Conservation (phyloP, 2,113 vertebrate species). For the Salvelinus namaycush region DNA sequence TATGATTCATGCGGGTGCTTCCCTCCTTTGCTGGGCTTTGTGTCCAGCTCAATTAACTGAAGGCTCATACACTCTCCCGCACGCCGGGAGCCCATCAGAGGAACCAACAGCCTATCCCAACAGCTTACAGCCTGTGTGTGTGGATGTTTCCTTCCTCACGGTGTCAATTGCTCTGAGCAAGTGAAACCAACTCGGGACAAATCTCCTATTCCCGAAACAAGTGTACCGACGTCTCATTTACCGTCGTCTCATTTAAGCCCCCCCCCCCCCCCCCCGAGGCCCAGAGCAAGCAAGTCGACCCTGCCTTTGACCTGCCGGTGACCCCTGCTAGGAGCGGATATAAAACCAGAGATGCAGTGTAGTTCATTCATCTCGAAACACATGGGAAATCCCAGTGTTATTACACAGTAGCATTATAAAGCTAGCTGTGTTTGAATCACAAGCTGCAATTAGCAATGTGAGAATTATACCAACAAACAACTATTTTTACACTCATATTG, state of each 20-base stretch:
- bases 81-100: slow-evolving; percentile 51
- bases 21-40: slow-evolving; percentile 50
- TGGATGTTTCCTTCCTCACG: slow-evolving; percentile 45
- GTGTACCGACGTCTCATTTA: slow-evolving; percentile 47
- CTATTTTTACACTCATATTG: too few species aligned
- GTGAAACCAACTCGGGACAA: slow-evolving; percentile 38
- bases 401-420: neutral
- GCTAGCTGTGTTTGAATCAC: slow-evolving; percentile 1
- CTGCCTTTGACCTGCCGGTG: too few species aligned
- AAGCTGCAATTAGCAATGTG: too few species aligned
- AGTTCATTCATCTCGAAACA: slow-evolving; percentile 7
- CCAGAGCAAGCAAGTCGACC: neutral
- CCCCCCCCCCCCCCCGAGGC: slow-evolving; percentile 22
- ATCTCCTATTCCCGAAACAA: slow-evolving; percentile 47
- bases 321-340: slow-evolving; percentile 17
- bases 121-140: slow-evolving; percentile 23
- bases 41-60: slow-evolving; percentile 59
- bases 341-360: slow-evolving; percentile 25
- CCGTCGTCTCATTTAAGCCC: slow-evolving; percentile 40
- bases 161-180: slow-evolving; percentile 48
- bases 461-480: too few species aligned
- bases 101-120: slow-evolving; percentile 38
- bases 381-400: slow-evolving; percentile 2
- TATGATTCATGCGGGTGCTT: slow-evolving; percentile 56
- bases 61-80: slow-evolving; percentile 45